Conservation (phyloP, 2,888 invertebrate species). For the Cataglyphis cursor region DNA sequence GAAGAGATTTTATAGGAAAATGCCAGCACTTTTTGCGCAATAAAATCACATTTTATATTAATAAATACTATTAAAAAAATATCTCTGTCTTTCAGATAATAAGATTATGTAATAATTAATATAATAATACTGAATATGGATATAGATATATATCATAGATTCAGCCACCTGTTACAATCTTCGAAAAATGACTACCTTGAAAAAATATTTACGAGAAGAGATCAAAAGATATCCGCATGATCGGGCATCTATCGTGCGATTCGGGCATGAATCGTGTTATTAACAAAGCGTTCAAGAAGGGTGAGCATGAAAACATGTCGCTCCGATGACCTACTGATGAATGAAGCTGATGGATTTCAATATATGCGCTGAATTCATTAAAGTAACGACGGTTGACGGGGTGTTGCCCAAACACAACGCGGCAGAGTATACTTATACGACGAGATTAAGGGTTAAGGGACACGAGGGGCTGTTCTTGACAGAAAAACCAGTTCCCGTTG, state of each 20-base stretch:
- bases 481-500: conserved; percentile 39
- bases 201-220: background rate
- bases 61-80: background rate
- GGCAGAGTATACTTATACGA: conserved; percentile 62
- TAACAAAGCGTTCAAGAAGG: conserved; percentile 31
- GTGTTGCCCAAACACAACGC: conserved; percentile 77
- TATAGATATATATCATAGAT: background rate
- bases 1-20: conserved; percentile 12
- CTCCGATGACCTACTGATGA: conserved; percentile 37
- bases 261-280: conserved; percentile 23
- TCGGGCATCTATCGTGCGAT: background rate
- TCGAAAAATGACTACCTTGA: background rate
- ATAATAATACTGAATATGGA: background rate
- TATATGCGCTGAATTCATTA: conserved; percentile 44
- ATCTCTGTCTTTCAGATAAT: background rate
- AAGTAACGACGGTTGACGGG: conserved; percentile 60
- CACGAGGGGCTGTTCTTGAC: conserved; percentile 38
- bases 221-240: background rate
- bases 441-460: conserved; percentile 50
- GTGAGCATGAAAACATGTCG: conserved; percentile 35
- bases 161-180: background rate
- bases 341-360: conserved; percentile 48
- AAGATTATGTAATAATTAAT: background rate
- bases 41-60: conserved; percentile 6
- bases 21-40: background rate